phyloP scores from a whole-genome alignment of 2,888 invertebrate genomes.

The Pseudolycoriella hygida region DNA sequence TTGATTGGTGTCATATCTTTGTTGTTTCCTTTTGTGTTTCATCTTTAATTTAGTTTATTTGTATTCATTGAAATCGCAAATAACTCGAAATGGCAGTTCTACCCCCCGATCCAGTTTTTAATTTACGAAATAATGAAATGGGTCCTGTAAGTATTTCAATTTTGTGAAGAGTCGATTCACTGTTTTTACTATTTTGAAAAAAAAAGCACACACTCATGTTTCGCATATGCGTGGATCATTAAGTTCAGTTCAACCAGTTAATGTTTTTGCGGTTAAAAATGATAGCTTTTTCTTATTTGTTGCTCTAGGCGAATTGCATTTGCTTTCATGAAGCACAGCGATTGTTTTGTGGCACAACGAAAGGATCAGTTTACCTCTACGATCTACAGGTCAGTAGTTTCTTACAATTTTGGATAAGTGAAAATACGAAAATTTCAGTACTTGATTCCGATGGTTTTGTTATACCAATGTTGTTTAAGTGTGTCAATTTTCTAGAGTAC shows the following conservation, averaged over 20 bases:
- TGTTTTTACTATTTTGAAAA: too few relatives aligned
- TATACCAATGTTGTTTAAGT: neutral
- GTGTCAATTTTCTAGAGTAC: too few relatives aligned
- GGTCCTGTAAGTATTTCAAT: constrained; percentile 32
- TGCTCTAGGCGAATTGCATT: constrained; percentile 34
- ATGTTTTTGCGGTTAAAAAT: too few relatives aligned
- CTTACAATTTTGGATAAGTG: neutral
- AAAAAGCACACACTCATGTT: too few relatives aligned
- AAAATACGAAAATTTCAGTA: neutral
- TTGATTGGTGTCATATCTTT: too few relatives aligned
- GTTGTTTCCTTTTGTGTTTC: too few relatives aligned
- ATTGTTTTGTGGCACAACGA: constrained; percentile 54
- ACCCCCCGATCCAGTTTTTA: constrained; percentile 62
- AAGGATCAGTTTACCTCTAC: constrained; percentile 60
- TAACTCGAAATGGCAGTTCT: constrained; percentile 41
- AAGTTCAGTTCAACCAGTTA: too few relatives aligned
- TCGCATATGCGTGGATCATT: too few relatives aligned
- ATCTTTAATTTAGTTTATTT: too few relatives aligned
- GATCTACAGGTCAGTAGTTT: constrained; percentile 46
- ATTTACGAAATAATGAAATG: constrained; percentile 50
- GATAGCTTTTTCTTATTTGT: too few relatives aligned
- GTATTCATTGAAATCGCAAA: too few relatives aligned
- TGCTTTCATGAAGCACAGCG: constrained; percentile 48
- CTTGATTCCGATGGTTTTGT: neutral
- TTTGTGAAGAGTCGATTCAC: too few relatives aligned